Conservation (phyloP, 2,888 invertebrate genomes). For the Acanthosepion lycidas region DNA sequence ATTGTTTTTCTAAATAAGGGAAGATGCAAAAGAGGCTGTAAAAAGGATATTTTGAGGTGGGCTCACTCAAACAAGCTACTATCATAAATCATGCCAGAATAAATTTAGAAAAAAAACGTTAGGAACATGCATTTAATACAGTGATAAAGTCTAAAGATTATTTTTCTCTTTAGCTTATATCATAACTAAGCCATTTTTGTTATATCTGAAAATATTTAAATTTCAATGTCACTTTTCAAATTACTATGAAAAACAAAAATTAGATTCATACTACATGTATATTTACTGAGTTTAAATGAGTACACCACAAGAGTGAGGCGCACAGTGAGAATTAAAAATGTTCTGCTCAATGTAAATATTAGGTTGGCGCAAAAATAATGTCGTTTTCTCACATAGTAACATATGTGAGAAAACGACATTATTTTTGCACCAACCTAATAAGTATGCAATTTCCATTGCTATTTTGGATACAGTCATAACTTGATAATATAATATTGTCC, state of each 20-base stretch:
- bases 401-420: no score
- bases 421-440: no score
- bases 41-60: background rate
- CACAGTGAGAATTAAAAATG: background rate
- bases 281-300: background rate
- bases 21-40: background rate
- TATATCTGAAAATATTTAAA: background rate
- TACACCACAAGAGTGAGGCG: background rate
- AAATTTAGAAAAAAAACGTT: background rate
- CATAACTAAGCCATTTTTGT: background rate
- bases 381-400: no score
- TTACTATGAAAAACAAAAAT: background rate
- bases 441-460: background rate
- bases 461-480: background rate
- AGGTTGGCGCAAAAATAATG: no score
- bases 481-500: no score
- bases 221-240: no score
- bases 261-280: background rate
- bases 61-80: background rate
- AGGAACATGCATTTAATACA: slow-evolving; percentile 16
- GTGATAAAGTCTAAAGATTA: background rate
- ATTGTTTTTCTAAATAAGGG: background rate
- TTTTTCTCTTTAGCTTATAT: background rate
- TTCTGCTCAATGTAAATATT: background rate
- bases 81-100: slow-evolving; percentile 36